phyloP scores from a whole-genome alignment of 2,888 invertebrate genomes.

The Scaptomyza reducta region DNA sequence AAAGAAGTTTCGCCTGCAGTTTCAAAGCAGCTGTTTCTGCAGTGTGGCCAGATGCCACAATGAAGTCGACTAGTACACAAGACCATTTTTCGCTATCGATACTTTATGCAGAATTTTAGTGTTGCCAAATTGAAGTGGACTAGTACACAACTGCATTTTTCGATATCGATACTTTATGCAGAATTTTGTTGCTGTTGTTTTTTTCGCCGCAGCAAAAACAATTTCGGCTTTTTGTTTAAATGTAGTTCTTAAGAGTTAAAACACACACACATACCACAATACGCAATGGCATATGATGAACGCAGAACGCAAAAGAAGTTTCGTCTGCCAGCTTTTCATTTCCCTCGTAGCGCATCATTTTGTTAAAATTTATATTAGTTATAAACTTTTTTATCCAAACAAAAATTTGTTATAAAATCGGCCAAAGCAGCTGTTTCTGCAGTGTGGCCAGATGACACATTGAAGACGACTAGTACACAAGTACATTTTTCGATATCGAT shows the following conservation, averaged over 20 bases:
- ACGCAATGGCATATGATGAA: slow-evolving; percentile 57
- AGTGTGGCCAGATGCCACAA: too few relatives aligned
- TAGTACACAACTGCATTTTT: too few relatives aligned
- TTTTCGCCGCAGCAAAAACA: too few relatives aligned
- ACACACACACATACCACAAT: background rate
- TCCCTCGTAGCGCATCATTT: slow-evolving; percentile 89
- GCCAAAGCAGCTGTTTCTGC: background rate
- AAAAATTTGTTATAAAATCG: slow-evolving; percentile 64
- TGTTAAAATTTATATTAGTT: slow-evolving; percentile 2
- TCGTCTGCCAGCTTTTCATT: slow-evolving; percentile 88
- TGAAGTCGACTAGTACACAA: too few relatives aligned
- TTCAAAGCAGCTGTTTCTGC: too few relatives aligned
- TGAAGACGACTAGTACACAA: background rate
- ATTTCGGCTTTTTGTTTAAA: slow-evolving; percentile 29
- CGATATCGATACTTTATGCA: too few relatives aligned
- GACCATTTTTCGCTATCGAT: too few relatives aligned
- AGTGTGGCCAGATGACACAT: background rate
- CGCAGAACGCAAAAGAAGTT: slow-evolving; percentile 88
- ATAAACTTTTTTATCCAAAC: slow-evolving; percentile 5
- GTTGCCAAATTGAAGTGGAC: too few relatives aligned
- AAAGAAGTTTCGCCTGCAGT: too few relatives aligned
- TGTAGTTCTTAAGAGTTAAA: slow-evolving; percentile 23
- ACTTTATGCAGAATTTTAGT: background rate
- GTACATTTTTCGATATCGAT: slow-evolving; percentile 4
- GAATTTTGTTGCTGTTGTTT: too few relatives aligned